Evolutionary conservation across 1,140 invertebrate species (phyloP), one percentile per base, ranked within the genome.

Genomic region (Anoplolepis gracilipes): DNA sequence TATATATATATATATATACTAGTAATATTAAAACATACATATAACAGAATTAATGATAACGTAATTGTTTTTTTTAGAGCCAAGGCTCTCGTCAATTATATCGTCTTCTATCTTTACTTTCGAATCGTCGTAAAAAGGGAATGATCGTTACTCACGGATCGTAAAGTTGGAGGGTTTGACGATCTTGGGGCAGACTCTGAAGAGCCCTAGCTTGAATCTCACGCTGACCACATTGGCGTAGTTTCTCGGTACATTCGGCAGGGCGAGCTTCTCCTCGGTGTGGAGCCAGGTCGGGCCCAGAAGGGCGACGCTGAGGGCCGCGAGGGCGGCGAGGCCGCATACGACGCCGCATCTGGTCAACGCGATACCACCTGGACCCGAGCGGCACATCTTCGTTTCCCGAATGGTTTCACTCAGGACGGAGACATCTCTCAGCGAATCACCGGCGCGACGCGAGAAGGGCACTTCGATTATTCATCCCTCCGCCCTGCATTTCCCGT

Each of bases 341-440:
- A 95, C 86, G 4, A 95, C 90, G n/a, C 94, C 94, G 85, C 94
- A 95, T 65, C 94, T 92, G 53, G 94, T 94, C 92, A 95, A 90
- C 59, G 91, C 92, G 39, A 92, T 91, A 19, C 94, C 94, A 65
- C 93, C 92, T 62, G 90, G 90, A 7, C 92, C 91, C 25, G 92
- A 90, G 86, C 93, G 94, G 75, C 94, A 95, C 94, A 95, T 95
- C 78, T 92, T 93, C 30, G 72, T 61, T 53, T 77, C 28, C 57
- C 28, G 1, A 39, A 28, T 33, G 36, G 25, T 28, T 30, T 28
- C n/a, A 42, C 72, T 84, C 79, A 89, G 25, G 33, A 30, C 62
- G n/a, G n/a, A n/a, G 36, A 77, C 88, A 88, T 89, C 57, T 49
- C 1, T 46, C 19, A 70, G 57, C 22, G 16, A 81, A 89, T 89